Conservation (phyloP, 1,140 invertebrate species). For the Scaptomyza montana region DNA sequence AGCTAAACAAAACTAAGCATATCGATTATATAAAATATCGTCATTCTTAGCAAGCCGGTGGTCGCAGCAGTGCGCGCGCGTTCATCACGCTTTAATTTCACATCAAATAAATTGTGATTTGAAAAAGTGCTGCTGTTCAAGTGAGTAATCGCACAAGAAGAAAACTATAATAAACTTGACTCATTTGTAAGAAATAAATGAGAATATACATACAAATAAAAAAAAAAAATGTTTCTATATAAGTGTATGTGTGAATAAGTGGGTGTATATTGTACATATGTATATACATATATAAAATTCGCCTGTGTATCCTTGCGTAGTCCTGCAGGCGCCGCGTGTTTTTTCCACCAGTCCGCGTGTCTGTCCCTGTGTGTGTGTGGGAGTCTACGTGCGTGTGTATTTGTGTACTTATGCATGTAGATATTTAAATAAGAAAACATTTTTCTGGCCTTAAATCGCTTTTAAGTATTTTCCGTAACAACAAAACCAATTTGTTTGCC, state of each 20-base stretch:
- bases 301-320: conserved; percentile 70
- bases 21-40: conserved; percentile 27
- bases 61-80: conserved; percentile 63
- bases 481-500: conserved; percentile 18
- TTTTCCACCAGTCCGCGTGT: conserved; percentile 40
- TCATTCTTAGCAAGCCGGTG: conserved; percentile 55
- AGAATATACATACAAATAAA: neutral
- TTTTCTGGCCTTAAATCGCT: conserved; percentile 3
- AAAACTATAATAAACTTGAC: neutral
- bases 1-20: neutral
- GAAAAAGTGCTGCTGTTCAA: conserved; percentile 73
- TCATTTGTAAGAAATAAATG: neutral
- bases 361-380: conserved; percentile 8
- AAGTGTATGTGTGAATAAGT: conserved; percentile 18
- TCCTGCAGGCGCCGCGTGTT: conserved; percentile 78
- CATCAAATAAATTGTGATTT: conserved; percentile 70
- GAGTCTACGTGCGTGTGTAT: conserved; percentile 20
- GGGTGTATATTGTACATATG: conserved; percentile 16
- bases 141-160: conserved; percentile 56
- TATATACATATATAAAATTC: conserved; percentile 24
- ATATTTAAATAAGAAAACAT: conserved; percentile 24
- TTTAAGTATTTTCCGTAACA: conserved; percentile 11
- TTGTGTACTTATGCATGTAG: conserved; percentile 12
- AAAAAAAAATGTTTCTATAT: conserved; percentile 9
- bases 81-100: conserved; percentile 67